A percentile compares a stretch with the other conserved stretches of the same genome.
Evolutionary conservation across 1,140 invertebrate species (phyloP).

Genomic region (Drosophila nebulosa): DNA sequence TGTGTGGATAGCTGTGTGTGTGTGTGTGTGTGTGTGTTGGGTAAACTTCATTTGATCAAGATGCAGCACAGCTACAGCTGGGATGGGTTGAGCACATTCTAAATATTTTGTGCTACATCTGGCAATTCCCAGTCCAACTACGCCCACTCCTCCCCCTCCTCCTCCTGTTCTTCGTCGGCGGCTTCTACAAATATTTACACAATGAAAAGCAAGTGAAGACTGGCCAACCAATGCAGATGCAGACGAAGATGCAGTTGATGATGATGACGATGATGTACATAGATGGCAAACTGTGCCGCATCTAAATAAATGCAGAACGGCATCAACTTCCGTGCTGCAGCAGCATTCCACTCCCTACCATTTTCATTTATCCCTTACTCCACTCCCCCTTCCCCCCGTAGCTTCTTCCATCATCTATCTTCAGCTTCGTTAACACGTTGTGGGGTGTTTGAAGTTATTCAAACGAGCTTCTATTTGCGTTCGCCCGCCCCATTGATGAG

Average conservation of each 20-base stretch:
- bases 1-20: not conserved
- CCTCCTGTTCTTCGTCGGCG: not conserved
- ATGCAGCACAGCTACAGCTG: not conserved
- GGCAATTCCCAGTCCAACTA: not conserved
- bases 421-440: slow-evolving; percentile 2
- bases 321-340: slow-evolving; percentile 1
- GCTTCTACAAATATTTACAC: slow-evolving; percentile 11
- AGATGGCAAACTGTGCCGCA: slow-evolving; percentile 1
- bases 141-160: not conserved
- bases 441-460: slow-evolving; percentile 6
- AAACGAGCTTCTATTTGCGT: slow-evolving; percentile 13
- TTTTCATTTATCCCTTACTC: not conserved
- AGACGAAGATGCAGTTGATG: not conserved
- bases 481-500: slow-evolving; percentile 9
- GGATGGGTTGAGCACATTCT: not conserved
- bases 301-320: slow-evolving; percentile 2
- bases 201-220: slow-evolving; percentile 7
- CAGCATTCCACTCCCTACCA: not conserved
- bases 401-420: not conserved
- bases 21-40: slow-evolving; percentile 12
- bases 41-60: not conserved
- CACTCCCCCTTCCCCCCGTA: not conserved
- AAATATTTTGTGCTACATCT: slow-evolving; percentile 1
- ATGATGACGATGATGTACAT: not conserved
- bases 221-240: slow-evolving; percentile 3